Percentiles rank a stretch among this genome's conserved stretches.
Conservation (phyloP, 2,113 vertebrate genomes). For the Suricata suricatta region DNA sequence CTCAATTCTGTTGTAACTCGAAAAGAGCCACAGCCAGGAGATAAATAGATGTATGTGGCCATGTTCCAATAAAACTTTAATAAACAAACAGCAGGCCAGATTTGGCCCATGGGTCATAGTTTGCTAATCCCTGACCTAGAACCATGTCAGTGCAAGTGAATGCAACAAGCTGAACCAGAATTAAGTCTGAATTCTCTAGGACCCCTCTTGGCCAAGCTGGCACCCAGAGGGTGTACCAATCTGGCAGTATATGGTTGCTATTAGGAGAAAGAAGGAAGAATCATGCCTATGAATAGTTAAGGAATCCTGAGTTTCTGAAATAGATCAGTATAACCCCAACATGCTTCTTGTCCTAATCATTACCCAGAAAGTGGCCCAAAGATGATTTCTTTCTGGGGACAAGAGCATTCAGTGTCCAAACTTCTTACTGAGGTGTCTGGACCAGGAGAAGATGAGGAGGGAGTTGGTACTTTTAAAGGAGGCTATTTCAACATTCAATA, state of each 20-base stretch:
- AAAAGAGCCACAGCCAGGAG: neutral
- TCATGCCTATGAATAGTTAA: neutral
- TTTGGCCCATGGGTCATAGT: neutral
- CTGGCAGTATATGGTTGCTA: neutral
- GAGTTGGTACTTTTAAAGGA: neutral
- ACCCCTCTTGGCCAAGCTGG: neutral
- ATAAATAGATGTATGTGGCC: neutral
- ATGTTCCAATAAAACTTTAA: no score
- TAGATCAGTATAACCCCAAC: neutral
- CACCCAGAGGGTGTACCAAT: neutral
- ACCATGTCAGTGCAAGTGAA: neutral
- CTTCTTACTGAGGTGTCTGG: neutral
- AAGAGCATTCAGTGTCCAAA: neutral
- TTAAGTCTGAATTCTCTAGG: neutral
- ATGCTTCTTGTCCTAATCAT: neutral
- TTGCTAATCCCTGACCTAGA: neutral
- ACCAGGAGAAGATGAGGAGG: neutral
- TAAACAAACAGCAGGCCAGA: neutral
- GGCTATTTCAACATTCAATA: neutral
- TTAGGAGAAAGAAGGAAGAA: neutral
- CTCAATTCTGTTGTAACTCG: neutral
- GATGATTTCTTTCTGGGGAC: neutral
- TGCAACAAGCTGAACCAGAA: neutral
- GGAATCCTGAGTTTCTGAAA: neutral
- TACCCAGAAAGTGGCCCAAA: neutral